These are phyloP conservation scores for Desoria tigrina DNA, from an alignment of 2,888 invertebrate genomes.

Conservation along the genomic window DNA sequence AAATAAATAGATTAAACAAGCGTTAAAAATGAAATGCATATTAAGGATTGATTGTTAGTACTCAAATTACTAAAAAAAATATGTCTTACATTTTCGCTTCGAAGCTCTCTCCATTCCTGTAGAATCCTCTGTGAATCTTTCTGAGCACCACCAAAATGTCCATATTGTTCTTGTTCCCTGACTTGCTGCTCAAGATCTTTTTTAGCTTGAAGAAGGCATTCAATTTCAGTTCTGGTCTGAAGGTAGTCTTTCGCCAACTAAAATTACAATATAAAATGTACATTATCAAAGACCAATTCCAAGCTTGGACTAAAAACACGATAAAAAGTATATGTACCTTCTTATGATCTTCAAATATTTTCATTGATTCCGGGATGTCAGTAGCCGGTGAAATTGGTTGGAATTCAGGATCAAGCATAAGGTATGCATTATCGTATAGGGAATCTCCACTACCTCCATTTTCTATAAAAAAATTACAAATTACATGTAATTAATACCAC, in stretches of 20 bases:
- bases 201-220: conserved; percentile 75
- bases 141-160: conserved; percentile 55
- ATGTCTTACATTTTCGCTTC: conserved; percentile 70
- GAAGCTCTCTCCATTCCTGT: conserved; percentile 67
- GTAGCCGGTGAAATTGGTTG: conserved; percentile 82
- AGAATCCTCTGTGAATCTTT: conserved; percentile 59
- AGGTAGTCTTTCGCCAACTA: conserved; percentile 83
- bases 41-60: too few species aligned
- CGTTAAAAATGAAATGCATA: conserved; percentile 6
- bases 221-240: conserved; percentile 82
- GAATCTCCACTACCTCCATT: conserved; percentile 53
- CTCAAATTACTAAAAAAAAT: too few species aligned
- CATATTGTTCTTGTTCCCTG: conserved; percentile 59
- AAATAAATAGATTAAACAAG: too few species aligned
- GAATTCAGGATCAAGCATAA: conserved; percentile 77
- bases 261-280: not conserved
- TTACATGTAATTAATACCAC: not conserved
- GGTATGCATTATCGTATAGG: conserved; percentile 70
- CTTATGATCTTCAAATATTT: conserved; percentile 85
- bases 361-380: conserved; percentile 72
- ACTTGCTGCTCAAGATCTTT: conserved; percentile 71
- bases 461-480: conserved; percentile 25
- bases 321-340: conserved; percentile 55
- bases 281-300: too few species aligned
- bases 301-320: too few species aligned